Evolutionary conservation across 1,140 invertebrate species (phyloP).

Genomic region (Lordiphosa collinella): DNA sequence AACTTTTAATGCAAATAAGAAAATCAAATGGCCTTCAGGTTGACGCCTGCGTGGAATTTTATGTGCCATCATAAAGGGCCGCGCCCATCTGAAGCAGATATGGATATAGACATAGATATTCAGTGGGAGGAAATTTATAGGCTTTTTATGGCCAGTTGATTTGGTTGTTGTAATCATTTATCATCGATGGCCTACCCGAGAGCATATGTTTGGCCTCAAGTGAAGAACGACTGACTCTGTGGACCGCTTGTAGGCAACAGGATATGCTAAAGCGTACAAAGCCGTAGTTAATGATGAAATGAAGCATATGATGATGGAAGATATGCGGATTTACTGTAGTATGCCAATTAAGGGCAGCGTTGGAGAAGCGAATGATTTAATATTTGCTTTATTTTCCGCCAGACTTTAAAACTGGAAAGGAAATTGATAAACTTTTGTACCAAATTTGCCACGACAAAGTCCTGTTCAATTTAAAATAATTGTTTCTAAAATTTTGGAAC

Average conservation of each 20-base stretch:
- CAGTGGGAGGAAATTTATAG: slow-evolving; percentile 27
- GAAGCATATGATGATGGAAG: slow-evolving; percentile 27
- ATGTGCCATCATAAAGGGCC: slow-evolving; percentile 14
- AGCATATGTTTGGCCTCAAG: slow-evolving; percentile 62
- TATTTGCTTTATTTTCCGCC: too few species aligned
- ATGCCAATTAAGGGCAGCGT: slow-evolving; percentile 24
- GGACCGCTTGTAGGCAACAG: too few species aligned
- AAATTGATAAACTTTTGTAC: too few species aligned
- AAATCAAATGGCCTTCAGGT: slow-evolving; percentile 38
- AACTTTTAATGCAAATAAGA: slow-evolving; percentile 50
- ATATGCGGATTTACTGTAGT: slow-evolving; percentile 16
- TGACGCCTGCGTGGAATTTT: slow-evolving; percentile 48
- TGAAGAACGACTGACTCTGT: slow-evolving; percentile 1
- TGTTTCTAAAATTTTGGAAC: too few species aligned
- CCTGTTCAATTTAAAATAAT: too few species aligned
- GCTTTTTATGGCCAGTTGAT: slow-evolving; percentile 61
- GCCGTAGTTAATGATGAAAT: slow-evolving; percentile 25
- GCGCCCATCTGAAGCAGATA: slow-evolving; percentile 21
- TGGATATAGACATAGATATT: slow-evolving; percentile 46
- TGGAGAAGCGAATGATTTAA: not conserved
- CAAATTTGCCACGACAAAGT: too few species aligned
- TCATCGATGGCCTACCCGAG: slow-evolving; percentile 48
- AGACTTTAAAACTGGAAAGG: too few species aligned
- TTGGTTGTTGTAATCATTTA: slow-evolving; percentile 59
- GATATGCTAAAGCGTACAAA: too few species aligned